Conservation (phyloP, 2,113 vertebrate species). For the Pardalotus punctatus region DNA sequence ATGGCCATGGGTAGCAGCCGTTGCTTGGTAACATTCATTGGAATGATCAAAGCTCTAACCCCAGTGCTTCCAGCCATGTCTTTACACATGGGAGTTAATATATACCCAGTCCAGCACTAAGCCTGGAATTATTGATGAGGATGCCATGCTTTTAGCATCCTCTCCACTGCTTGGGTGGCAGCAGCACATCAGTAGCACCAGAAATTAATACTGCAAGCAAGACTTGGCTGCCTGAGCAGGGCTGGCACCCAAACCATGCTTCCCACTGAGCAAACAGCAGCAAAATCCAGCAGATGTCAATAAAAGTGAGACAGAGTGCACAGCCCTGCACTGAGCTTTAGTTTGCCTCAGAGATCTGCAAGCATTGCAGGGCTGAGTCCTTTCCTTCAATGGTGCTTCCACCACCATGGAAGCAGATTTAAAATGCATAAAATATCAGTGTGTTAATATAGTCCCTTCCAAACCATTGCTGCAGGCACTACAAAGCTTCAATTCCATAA, state of each 20-base stretch:
- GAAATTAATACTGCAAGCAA: background rate
- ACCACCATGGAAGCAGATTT: background rate
- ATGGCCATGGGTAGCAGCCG: background rate
- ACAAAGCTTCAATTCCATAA: background rate
- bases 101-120: background rate
- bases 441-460: background rate
- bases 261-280: background rate
- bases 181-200: background rate
- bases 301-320: background rate
- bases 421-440: background rate
- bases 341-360: background rate
- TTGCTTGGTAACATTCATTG: background rate
- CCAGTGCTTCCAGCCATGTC: background rate
- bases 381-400: background rate
- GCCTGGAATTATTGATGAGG: background rate
- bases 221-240: background rate
- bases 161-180: background rate
- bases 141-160: accelerated
- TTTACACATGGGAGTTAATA: background rate
- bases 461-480: background rate
- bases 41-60: background rate
- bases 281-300: background rate
- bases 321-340: background rate
- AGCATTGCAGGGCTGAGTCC: background rate
- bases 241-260: background rate